A percentile compares a stretch with the other conserved stretches of the same genome.
phyloP scores from a whole-genome alignment of 2,888 invertebrate genomes.

The Napeogenes sylphis region DNA sequence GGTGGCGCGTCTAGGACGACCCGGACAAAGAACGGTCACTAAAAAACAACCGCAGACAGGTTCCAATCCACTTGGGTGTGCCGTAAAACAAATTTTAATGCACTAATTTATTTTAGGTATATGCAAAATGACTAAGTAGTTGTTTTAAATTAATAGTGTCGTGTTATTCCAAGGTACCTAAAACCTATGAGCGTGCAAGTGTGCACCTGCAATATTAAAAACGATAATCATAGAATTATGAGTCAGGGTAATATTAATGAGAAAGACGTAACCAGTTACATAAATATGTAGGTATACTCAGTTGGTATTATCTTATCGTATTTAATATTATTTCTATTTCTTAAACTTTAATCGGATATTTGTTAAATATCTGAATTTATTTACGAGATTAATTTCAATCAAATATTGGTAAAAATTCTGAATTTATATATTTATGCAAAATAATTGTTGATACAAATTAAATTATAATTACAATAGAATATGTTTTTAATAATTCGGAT shows the following conservation, averaged over 20 bases:
- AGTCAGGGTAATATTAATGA: neutral
- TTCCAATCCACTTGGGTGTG: slow-evolving; percentile 66
- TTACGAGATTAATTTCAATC: no score
- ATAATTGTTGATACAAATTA: neutral
- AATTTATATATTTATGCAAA: no score
- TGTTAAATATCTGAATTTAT: no score
- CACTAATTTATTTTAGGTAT: slow-evolving; percentile 60
- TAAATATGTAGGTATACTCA: neutral
- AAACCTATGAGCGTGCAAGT: neutral
- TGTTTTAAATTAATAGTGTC: slow-evolving; percentile 41
- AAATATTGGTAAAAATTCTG: no score
- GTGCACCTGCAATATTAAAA: slow-evolving; percentile 5
- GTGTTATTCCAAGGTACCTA: slow-evolving; percentile 9
- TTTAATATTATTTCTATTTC: no score
- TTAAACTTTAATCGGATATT: no score
- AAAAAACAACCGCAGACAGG: slow-evolving; percentile 59
- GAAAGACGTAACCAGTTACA: neutral
- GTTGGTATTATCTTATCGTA: neutral
- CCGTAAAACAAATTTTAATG: slow-evolving; percentile 61
- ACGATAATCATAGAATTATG: neutral
- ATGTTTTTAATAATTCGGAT: slow-evolving; percentile 8
- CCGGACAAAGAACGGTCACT: slow-evolving; percentile 72
- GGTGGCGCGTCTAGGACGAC: slow-evolving; percentile 60
- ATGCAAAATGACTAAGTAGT: slow-evolving; percentile 48
- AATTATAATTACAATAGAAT: neutral